These are phyloP conservation scores for Stenichneumon culpator DNA, from an alignment of 2,888 invertebrate species.

Conservation along the genomic window DNA sequence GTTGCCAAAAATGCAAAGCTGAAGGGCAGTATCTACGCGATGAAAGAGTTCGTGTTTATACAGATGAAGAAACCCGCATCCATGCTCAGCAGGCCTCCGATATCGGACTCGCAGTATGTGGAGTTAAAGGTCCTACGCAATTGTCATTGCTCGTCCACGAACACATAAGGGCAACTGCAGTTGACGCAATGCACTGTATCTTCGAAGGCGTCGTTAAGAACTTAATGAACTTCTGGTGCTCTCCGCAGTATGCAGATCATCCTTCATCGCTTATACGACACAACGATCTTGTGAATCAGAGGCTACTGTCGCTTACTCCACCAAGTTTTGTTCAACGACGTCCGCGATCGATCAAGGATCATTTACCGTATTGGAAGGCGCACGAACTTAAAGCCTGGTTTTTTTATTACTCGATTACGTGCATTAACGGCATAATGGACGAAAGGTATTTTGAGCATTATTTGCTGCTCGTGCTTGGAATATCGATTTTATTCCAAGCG, in stretches of 20 bases:
- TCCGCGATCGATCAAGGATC: conserved; percentile 33
- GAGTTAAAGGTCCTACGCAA: conserved; percentile 55
- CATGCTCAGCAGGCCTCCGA: conserved; percentile 14
- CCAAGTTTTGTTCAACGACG: conserved; percentile 41
- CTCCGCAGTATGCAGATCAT: not conserved
- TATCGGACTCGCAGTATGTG: conserved; percentile 15
- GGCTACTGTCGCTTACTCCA: conserved; percentile 8
- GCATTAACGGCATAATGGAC: conserved; percentile 29
- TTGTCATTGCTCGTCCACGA: conserved; percentile 5
- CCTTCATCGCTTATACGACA: conserved; percentile 9
- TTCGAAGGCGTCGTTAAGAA: conserved; percentile 58
- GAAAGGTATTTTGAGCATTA: conserved; percentile 49
- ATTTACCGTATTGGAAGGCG: conserved; percentile 34
- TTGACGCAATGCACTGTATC: conserved; percentile 63
- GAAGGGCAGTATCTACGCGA: conserved; percentile 31
- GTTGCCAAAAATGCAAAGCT: conserved; percentile 57
- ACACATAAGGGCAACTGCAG: conserved; percentile 7
- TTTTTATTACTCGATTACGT: conserved; percentile 58
- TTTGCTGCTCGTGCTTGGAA: conserved; percentile 49
- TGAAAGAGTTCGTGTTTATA: conserved; percentile 23
- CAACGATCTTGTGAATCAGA: conserved; percentile 9
- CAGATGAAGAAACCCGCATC: not conserved
- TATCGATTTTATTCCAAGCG: conserved; percentile 42
- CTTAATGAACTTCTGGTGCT: conserved; percentile 34
- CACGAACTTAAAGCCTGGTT: conserved; percentile 47